Evolutionary conservation across 2,113 vertebrate species (phyloP).

Genomic region (Festucalex cinctus): DNA sequence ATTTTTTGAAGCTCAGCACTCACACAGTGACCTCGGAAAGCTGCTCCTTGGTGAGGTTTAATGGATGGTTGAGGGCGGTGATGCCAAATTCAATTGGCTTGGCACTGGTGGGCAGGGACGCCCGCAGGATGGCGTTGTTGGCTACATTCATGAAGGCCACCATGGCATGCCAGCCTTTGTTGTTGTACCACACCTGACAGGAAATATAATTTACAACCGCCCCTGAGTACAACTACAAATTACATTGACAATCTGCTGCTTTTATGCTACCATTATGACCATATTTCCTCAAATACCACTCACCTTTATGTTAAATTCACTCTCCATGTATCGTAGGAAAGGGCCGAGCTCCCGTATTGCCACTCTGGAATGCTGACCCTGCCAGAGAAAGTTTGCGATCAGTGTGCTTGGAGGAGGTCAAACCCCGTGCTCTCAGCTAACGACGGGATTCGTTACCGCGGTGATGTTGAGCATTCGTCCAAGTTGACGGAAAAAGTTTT

Average conservation of each 20-base stretch:
- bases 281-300: neutral
- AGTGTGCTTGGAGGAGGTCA: too few species aligned
- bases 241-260: neutral
- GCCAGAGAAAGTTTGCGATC: neutral
- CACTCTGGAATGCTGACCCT: conserved; percentile 64
- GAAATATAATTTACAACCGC: neutral
- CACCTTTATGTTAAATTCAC: conserved; percentile 95
- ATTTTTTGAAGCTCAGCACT: conserved; percentile 45
- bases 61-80: conserved; percentile 87
- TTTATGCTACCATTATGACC: neutral
- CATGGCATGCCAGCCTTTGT: conserved; percentile 97
- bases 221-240: neutral
- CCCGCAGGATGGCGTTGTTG: conserved; percentile 89
- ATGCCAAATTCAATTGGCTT: conserved; percentile 82
- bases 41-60: conserved; percentile 97
- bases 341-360: conserved; percentile 76
- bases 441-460: conserved; percentile 69
- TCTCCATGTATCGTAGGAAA: conserved; percentile 90
- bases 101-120: conserved; percentile 71
- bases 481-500: conserved; percentile 74
- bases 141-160: conserved; percentile 92
- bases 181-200: conserved; percentile 95
- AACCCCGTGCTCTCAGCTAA: neutral
- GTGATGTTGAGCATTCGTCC: conserved; percentile 89
- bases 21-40: conserved; percentile 97